These are phyloP conservation scores for Meleagris gallopavo DNA, from an alignment of 2,113 vertebrate species.

Conservation along the genomic window DNA sequence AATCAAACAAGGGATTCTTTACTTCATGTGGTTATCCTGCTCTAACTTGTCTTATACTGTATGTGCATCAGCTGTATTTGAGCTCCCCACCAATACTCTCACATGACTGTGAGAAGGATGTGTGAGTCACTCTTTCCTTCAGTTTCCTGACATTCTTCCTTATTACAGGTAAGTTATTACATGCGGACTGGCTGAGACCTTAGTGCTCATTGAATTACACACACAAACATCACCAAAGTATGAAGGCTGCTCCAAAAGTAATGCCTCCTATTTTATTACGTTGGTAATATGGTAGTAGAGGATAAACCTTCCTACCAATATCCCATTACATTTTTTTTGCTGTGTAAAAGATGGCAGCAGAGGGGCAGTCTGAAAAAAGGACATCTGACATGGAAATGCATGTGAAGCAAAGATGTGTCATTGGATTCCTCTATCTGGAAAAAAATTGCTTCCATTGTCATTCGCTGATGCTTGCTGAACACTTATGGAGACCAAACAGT, in stretches of 20 bases:
- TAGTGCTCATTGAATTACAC: not conserved
- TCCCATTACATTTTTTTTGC: too few relatives aligned
- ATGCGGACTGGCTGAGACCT: fast-evolving
- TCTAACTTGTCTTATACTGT: not conserved
- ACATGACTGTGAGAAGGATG: not conserved
- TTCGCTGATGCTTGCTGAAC: too few relatives aligned
- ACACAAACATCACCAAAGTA: not conserved
- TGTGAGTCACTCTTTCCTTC: not conserved
- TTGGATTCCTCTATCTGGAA: too few relatives aligned
- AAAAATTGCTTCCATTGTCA: too few relatives aligned
- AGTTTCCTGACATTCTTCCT: not conserved
- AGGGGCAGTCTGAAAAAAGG: too few relatives aligned
- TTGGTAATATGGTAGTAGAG: too few relatives aligned
- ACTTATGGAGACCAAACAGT: too few relatives aligned
- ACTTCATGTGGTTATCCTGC: not conserved
- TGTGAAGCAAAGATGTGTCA: too few relatives aligned
- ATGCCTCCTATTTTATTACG: too few relatives aligned
- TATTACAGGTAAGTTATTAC: not conserved
- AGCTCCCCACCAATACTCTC: not conserved
- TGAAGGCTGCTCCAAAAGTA: not conserved
- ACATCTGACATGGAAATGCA: too few relatives aligned
- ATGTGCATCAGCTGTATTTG: not conserved
- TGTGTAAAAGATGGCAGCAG: too few relatives aligned
- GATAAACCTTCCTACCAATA: too few relatives aligned
- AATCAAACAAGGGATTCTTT: not conserved